Evolutionary conservation across 2,113 vertebrate species (phyloP).

Genomic region (Paraplagusia blochii): DNA sequence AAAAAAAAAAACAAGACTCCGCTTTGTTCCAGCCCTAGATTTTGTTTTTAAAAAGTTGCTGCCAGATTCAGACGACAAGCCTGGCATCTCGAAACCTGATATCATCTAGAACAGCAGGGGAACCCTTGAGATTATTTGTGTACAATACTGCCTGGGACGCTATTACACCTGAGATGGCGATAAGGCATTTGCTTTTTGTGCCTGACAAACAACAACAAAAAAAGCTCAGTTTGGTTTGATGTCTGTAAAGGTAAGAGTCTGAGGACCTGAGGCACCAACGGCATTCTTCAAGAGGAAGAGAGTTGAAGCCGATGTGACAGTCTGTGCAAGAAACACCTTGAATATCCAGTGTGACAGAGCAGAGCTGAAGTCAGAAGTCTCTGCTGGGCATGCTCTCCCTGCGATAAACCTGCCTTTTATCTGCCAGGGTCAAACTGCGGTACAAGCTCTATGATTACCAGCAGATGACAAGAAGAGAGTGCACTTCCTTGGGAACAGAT

Average conservation of each 20-base stretch:
- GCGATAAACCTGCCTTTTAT: slow-evolving; percentile 43
- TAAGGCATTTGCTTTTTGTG: slow-evolving; percentile 45
- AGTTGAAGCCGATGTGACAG: slow-evolving; percentile 1
- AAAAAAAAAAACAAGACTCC: slow-evolving; percentile 19
- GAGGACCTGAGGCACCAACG: background rate
- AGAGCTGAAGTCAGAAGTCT: slow-evolving; percentile 33
- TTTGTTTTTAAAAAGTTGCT: slow-evolving; percentile 1
- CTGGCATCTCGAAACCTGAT: slow-evolving; percentile 42
- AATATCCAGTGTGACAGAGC: slow-evolving; percentile 27
- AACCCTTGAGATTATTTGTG: slow-evolving; percentile 35
- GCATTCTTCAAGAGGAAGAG: slow-evolving; percentile 6
- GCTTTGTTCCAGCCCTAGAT: background rate
- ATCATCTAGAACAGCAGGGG: slow-evolving; percentile 32
- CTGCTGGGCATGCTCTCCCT: slow-evolving; percentile 19
- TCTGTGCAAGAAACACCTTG: background rate
- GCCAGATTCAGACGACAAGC: slow-evolving; percentile 23
- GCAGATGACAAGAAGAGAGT: slow-evolving; percentile 45
- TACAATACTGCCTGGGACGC: slow-evolving; percentile 14
- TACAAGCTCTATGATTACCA: slow-evolving; percentile 33
- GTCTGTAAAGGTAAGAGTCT: background rate
- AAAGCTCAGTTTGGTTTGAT: slow-evolving; percentile 11
- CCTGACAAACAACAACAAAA: slow-evolving; percentile 35
- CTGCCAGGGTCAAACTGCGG: slow-evolving; percentile 42
- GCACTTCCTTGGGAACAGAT: slow-evolving; percentile 27
- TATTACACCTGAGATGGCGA: slow-evolving; percentile 54